Evolutionary conservation across 2,888 invertebrate species (phyloP).

Genomic region (Aelia acuminata): DNA sequence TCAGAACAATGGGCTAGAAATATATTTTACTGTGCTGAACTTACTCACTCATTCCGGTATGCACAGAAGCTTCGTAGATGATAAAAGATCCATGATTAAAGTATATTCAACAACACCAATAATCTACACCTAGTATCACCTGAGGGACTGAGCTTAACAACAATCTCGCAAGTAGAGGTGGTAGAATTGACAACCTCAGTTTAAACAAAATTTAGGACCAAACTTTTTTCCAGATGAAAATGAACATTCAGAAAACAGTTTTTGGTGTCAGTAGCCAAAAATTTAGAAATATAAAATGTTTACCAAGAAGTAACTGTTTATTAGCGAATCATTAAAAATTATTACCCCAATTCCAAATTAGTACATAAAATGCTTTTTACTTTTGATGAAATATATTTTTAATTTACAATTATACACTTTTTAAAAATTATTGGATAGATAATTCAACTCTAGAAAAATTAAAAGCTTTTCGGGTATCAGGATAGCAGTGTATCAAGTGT

Average conservation of each 20-base stretch:
- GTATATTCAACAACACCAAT: neutral
- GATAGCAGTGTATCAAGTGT: neutral
- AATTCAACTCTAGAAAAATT: neutral
- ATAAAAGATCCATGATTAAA: constrained; percentile 9
- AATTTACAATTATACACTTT: neutral
- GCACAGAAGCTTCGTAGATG: constrained; percentile 33
- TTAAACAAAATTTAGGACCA: neutral
- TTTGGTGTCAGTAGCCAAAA: neutral
- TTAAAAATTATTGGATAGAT: neutral
- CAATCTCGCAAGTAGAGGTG: constrained; percentile 55
- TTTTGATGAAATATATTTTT: neutral
- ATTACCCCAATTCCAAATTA: neutral
- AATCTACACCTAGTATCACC: constrained; percentile 53
- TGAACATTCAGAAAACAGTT: neutral
- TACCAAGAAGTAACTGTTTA: neutral
- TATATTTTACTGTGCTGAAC: neutral
- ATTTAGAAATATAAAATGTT: neutral
- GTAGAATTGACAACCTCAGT: constrained; percentile 52
- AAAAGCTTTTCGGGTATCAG: neutral
- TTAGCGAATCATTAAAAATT: neutral
- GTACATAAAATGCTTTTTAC: neutral
- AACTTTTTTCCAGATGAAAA: neutral
- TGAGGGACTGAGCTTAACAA: constrained; percentile 56
- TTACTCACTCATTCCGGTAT: constrained; percentile 42
- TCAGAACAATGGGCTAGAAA: constrained; percentile 10